phyloP scores from a whole-genome alignment of 2,888 invertebrate species.

The Deroplatys truncata region DNA sequence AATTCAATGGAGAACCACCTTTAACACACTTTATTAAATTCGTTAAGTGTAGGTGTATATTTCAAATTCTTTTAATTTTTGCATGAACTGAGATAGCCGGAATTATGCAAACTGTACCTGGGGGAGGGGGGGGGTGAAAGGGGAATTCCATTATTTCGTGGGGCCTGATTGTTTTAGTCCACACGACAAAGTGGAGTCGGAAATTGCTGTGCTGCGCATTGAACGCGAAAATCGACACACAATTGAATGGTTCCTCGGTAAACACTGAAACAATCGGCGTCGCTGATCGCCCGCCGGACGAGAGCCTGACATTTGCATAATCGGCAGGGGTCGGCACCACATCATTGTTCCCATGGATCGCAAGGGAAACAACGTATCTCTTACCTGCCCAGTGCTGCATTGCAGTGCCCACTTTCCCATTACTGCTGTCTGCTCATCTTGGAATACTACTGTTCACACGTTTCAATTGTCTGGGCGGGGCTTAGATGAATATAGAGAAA shows the following conservation, averaged over 20 bases:
- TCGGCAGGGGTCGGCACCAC: not conserved
- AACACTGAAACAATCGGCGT: not conserved
- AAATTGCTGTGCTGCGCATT: not conserved
- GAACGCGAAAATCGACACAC: not conserved
- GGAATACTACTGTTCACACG: not conserved
- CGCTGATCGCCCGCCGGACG: not conserved
- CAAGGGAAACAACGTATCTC: not conserved
- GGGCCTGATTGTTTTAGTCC: not conserved
- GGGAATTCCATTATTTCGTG: not conserved
- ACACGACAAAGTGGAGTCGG: not conserved
- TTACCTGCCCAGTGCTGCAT: not conserved
- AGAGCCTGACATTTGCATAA: not conserved
- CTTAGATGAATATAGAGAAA: no score
- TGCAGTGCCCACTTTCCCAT: not conserved
- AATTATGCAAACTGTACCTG: not conserved
- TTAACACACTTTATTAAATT: no score
- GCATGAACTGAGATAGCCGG: not conserved
- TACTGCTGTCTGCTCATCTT: not conserved
- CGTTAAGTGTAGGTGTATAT: no score
- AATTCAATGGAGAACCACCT: no score
- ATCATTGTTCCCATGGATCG: not conserved
- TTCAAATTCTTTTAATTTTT: not conserved
- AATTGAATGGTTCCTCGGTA: not conserved
- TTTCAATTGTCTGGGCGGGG: not conserved
- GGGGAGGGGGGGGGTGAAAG: not conserved